Evolutionary conservation across 1,140 invertebrate species (phyloP).

Genomic region (Proctacanthus coquilletti): DNA sequence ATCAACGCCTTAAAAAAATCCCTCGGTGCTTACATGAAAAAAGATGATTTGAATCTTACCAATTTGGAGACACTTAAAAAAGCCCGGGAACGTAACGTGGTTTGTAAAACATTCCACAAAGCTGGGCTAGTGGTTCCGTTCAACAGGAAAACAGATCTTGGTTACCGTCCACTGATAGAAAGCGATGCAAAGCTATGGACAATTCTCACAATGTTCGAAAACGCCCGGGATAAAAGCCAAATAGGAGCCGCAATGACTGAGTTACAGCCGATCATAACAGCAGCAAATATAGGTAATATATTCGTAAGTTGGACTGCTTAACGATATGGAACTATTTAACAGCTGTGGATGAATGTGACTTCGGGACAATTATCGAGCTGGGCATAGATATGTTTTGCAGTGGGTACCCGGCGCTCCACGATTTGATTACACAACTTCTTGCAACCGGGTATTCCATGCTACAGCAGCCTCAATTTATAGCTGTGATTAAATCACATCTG

Average conservation of each 20-base stretch:
- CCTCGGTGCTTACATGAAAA: conserved; percentile 47
- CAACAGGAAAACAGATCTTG: conserved; percentile 60
- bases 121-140: conserved; percentile 81
- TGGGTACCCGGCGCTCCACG: conserved; percentile 51
- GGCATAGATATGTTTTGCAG: conserved; percentile 72
- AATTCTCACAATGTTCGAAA: conserved; percentile 48
- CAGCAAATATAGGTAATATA: conserved; percentile 59
- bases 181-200: conserved; percentile 61
- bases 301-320: too few relatives aligned
- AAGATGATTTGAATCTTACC: conserved; percentile 35
- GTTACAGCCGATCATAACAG: conserved; percentile 62
- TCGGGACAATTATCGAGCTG: conserved; percentile 70
- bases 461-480: conserved; percentile 49
- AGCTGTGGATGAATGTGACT: conserved; percentile 83
- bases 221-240: conserved; percentile 17
- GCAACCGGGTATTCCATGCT: conserved; percentile 65
- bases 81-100: conserved; percentile 46
- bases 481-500: conserved; percentile 57
- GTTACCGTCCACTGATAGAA: conserved; percentile 60
- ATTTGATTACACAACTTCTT: conserved; percentile 45
- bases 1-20: conserved; percentile 41
- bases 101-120: conserved; percentile 66
- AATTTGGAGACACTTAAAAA: conserved; percentile 26
- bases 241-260: conserved; percentile 41
- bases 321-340: too few relatives aligned